Percentiles rank a stretch among this genome's conserved stretches.
Evolutionary conservation across 2,888 invertebrate species (phyloP).

Genomic region (Aleiodes alternator): DNA sequence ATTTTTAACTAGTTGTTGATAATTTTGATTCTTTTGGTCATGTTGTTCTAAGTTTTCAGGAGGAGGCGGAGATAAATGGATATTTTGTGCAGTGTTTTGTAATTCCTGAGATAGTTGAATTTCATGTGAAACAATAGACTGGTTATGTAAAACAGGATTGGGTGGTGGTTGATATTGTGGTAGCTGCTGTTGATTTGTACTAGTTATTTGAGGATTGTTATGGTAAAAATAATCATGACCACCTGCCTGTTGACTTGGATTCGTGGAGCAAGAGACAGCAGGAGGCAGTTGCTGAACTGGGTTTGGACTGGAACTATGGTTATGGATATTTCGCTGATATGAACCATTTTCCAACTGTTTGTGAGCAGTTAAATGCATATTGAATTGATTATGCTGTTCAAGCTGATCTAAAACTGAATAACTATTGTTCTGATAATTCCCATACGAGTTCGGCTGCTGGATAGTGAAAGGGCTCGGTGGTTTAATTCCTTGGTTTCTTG

Average conservation of each 20-base stretch:
- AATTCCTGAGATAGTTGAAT: slow-evolving; percentile 56
- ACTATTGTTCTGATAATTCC: slow-evolving; percentile 63
- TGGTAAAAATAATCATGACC: slow-evolving; percentile 68
- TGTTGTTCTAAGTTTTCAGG: slow-evolving; percentile 36
- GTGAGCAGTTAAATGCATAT: slow-evolving; percentile 69
- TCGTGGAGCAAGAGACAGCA: slow-evolving; percentile 65
- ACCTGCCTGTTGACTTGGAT: slow-evolving; percentile 64
- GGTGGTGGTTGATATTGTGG: slow-evolving; percentile 75
- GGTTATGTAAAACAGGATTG: slow-evolving; percentile 67
- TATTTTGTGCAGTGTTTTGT: slow-evolving; percentile 46
- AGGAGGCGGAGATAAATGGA: background rate
- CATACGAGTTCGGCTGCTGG: slow-evolving; percentile 58
- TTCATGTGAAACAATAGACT: slow-evolving; percentile 66
- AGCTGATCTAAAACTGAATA: slow-evolving; percentile 69
- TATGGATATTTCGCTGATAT: slow-evolving; percentile 64
- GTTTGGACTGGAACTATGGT: slow-evolving; percentile 69
- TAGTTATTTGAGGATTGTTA: slow-evolving; percentile 57
- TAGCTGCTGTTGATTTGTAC: slow-evolving; percentile 66
- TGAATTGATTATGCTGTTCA: slow-evolving; percentile 73
- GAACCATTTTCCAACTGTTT: slow-evolving; percentile 69
- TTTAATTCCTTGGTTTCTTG: slow-evolving; percentile 67
- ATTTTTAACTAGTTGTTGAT: slow-evolving; percentile 61
- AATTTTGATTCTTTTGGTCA: slow-evolving; percentile 57
- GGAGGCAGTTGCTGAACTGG: slow-evolving; percentile 69
- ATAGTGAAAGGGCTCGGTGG: slow-evolving; percentile 71